Conservation (phyloP, 2,888 invertebrate species). For the Trichogramma evanescens region DNA sequence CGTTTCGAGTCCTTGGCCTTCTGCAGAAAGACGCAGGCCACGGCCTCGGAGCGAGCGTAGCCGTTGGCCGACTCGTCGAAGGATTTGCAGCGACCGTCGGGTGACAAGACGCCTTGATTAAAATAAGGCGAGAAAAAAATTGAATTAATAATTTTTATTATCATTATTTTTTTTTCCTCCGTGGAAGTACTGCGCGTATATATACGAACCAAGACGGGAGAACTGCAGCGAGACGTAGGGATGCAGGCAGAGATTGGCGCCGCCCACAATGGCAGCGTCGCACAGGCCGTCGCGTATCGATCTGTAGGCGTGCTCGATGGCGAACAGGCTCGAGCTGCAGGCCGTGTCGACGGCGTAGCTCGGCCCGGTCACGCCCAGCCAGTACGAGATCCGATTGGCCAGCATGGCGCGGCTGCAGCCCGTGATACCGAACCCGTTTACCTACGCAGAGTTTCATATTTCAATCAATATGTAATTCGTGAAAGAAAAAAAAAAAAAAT, state of each 20-base stretch:
- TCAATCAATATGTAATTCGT: too few relatives aligned
- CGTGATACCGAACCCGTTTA: conserved; percentile 58
- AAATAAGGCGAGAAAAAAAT: conserved; percentile 23
- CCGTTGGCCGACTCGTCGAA: conserved; percentile 79
- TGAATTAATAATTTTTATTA: too few relatives aligned
- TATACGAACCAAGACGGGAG: conserved; percentile 50
- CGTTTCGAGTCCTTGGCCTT: conserved; percentile 49
- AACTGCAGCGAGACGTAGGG: conserved; percentile 85
- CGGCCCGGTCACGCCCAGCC: conserved; percentile 80
- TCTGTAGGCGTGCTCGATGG: conserved; percentile 73
- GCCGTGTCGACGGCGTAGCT: conserved; percentile 86
- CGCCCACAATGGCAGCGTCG: conserved; percentile 83
- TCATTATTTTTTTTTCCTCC: too few relatives aligned
- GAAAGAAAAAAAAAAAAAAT: too few relatives aligned
- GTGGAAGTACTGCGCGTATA: too few relatives aligned
- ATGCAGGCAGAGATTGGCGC: conserved; percentile 75
- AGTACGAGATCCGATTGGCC: conserved; percentile 81
- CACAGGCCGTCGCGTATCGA: conserved; percentile 73
- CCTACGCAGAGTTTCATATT: conserved; percentile 21
- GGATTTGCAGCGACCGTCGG: conserved; percentile 78
- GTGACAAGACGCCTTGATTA: conserved; percentile 60
- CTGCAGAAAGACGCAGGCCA: conserved; percentile 64
- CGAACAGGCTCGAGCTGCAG: conserved; percentile 84
- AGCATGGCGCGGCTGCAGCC: conserved; percentile 88
- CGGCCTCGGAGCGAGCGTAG: conserved; percentile 71